These are phyloP conservation scores for Julus scanicus DNA, from an alignment of 2,888 invertebrate genomes.

Conservation along the genomic window DNA sequence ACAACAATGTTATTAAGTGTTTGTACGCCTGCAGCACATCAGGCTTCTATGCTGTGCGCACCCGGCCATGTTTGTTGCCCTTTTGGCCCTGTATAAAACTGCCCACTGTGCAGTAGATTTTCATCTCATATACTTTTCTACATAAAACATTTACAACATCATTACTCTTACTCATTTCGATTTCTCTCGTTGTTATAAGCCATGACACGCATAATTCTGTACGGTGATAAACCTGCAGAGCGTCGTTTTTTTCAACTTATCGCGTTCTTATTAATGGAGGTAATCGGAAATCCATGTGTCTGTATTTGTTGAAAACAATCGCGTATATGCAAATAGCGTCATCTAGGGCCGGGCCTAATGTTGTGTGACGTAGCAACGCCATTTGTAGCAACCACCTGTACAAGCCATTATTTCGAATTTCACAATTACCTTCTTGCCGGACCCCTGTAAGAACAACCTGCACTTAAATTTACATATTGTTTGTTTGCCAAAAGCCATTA, in stretches of 20 bases:
- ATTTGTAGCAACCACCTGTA: slow-evolving; percentile 37
- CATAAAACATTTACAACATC: slow-evolving; percentile 43
- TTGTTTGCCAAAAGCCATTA: slow-evolving; percentile 44
- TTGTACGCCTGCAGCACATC: not conserved
- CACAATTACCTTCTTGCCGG: not conserved
- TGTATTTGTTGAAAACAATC: slow-evolving; percentile 15
- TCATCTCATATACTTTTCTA: slow-evolving; percentile 4
- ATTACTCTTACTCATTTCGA: slow-evolving; percentile 40
- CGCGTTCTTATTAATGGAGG: not conserved
- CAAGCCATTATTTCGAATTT: not conserved
- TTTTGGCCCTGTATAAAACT: slow-evolving; percentile 9
- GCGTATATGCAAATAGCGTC: not conserved
- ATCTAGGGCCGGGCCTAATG: not conserved
- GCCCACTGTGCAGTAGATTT: slow-evolving; percentile 31
- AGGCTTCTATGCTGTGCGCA: not conserved
- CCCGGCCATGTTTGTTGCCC: slow-evolving; percentile 20
- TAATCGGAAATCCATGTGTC: not conserved
- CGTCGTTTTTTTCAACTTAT: not conserved
- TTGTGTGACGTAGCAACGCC: not conserved
- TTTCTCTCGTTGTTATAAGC: slow-evolving; percentile 15
- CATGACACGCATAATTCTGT: slow-evolving; percentile 10
- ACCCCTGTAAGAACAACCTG: slow-evolving; percentile 36
- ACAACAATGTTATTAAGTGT: not conserved
- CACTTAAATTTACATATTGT: slow-evolving; percentile 40
- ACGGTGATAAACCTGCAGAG: not conserved